Percentiles rank a stretch among this genome's conserved stretches.
Conservation (phyloP, 2,888 invertebrate genomes). For the Drosophila subsilvestris region DNA sequence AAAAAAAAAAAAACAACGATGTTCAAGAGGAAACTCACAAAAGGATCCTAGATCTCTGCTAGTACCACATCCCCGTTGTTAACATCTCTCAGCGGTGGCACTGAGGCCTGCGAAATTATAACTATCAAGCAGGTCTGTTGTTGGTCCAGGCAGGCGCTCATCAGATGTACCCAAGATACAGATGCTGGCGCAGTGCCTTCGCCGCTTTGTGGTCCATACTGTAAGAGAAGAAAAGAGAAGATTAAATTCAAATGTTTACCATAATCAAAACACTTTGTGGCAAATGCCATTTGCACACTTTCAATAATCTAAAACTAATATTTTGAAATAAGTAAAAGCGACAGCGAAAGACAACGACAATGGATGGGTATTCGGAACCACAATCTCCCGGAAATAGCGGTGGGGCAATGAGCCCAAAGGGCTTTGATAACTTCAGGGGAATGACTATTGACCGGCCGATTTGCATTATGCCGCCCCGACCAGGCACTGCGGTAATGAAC, state of each 20-base stretch:
- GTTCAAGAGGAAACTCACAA: slow-evolving; percentile 86
- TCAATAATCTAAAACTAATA: not conserved
- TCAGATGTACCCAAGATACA: no score
- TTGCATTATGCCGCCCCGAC: slow-evolving; percentile 70
- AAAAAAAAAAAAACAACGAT: not conserved
- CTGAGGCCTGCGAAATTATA: no score
- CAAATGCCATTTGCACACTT: not conserved
- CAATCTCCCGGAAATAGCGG: not conserved
- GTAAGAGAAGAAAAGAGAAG: not conserved
- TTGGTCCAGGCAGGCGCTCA: no score
- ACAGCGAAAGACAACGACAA: not conserved
- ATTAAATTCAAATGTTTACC: not conserved
- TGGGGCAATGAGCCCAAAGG: not conserved
- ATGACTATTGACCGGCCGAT: slow-evolving; percentile 15
- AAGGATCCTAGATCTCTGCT: slow-evolving; percentile 93
- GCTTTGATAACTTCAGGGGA: not conserved
- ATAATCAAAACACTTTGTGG: not conserved
- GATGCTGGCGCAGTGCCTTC: no score
- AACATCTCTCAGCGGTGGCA: slow-evolving; percentile 88
- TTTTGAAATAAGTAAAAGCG: not conserved
- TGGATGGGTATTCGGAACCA: not conserved
- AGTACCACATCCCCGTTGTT: slow-evolving; percentile 97
- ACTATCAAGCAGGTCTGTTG: no score
- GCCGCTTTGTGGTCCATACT: not conserved
- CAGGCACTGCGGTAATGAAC: slow-evolving; percentile 59